Conservation (phyloP, 2,113 vertebrate species). For the Holacanthus passer region DNA sequence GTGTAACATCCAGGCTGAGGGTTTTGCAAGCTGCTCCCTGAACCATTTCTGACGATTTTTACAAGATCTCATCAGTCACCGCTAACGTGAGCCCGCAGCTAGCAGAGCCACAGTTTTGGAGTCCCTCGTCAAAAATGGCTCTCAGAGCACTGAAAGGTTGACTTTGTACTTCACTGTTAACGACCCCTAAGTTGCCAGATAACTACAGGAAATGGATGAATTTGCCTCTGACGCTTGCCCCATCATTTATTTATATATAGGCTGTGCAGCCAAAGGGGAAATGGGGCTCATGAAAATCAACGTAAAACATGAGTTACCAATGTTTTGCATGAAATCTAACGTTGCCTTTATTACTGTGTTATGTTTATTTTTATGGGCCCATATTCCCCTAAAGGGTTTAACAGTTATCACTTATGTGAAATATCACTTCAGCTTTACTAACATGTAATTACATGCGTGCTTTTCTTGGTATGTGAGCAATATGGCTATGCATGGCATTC, state of each 20-base stretch:
- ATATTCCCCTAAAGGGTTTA: not conserved
- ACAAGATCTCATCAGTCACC: conserved; percentile 11
- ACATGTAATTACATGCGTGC: conserved; percentile 55
- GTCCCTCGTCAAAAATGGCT: conserved; percentile 48
- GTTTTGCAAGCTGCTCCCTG: not conserved
- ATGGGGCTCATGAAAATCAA: conserved; percentile 31
- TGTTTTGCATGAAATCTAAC: conserved; percentile 30
- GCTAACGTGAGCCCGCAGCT: conserved; percentile 61
- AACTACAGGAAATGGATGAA: not conserved
- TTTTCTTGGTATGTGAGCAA: conserved; percentile 21
- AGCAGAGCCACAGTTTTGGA: conserved; percentile 46
- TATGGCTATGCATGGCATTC: conserved; percentile 38
- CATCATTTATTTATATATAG: conserved; percentile 24
- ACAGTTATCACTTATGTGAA: not conserved
- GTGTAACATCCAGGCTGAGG: not conserved
- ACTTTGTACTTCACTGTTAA: conserved; percentile 31
- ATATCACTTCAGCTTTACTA: conserved; percentile 37
- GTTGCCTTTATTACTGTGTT: not conserved
- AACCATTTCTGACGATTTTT: not conserved
- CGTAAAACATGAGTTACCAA: conserved; percentile 28
- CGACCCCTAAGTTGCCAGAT: not conserved
- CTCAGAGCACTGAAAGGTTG: conserved; percentile 46
- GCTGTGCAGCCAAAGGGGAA: conserved; percentile 30
- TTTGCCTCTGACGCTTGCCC: not conserved
- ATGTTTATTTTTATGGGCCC: conserved; percentile 20